Conservation (phyloP, 2,797 vertebrate species). For the Phataginus tricuspis region DNA sequence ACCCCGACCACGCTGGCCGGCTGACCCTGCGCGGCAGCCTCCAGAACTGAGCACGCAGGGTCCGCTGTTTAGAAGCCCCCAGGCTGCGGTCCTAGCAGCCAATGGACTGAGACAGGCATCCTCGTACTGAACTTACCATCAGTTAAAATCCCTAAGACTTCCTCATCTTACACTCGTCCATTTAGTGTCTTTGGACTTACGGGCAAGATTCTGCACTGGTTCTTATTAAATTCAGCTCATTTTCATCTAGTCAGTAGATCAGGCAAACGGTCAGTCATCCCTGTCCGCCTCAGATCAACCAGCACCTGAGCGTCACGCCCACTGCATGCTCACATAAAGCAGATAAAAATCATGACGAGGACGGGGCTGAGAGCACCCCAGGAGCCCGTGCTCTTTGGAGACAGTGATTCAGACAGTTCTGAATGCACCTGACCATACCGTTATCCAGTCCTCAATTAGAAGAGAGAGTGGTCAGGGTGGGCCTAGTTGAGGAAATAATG, state of each 20-base stretch:
- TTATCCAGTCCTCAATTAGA: not conserved
- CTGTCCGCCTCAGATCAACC: not conserved
- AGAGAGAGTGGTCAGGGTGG: not conserved
- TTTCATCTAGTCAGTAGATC: not conserved
- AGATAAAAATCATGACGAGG: not conserved
- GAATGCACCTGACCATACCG: not conserved
- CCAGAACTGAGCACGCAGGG: not conserved
- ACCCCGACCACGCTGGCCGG: fast-evolving
- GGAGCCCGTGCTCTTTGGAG: not conserved
- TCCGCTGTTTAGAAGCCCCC: too few relatives aligned
- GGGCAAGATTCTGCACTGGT: not conserved
- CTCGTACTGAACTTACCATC: not conserved
- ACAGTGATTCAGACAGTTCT: not conserved
- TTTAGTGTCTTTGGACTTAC: not conserved
- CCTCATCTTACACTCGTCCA: not conserved
- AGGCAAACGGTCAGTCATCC: not conserved
- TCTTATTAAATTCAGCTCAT: not conserved
- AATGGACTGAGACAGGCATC: fast-evolving
- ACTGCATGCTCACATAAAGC: not conserved
- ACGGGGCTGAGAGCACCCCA: not conserved
- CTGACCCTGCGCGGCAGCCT: too few relatives aligned
- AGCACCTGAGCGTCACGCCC: not conserved
- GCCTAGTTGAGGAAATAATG: not conserved
- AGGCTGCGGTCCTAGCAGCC: fast-evolving
- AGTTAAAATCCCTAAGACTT: fast-evolving